Base-by-base conservation (phyloP, 2,888 invertebrate species). In the Melanostoma scalare region DNA sequence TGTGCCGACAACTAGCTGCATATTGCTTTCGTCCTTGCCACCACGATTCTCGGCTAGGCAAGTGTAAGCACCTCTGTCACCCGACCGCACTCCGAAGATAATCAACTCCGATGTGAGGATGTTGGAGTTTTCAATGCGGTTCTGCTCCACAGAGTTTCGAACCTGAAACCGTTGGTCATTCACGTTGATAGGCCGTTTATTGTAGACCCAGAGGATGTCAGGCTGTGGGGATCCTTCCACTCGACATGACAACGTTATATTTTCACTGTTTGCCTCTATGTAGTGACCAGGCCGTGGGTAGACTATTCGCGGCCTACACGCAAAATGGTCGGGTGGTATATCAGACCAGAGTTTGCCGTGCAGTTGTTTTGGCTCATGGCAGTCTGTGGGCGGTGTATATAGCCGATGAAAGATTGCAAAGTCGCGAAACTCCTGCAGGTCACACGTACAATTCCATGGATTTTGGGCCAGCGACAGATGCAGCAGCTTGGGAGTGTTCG, bases 371-470 rank as follows among this genome's bases (percentile, higher is more conserved):
- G 97, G 98, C 86, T 94, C 94, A 4, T 92, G 92, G 88, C 96
- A 96, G 40, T 94, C 93, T 42, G 96, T 96, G 1, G 95, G 94
- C 30, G 94, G 93, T 0, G 96, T 95, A 87, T 96, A 95, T 20
- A 97, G 92, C 67, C 96, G 96, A 81, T 93, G 93, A 76, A 93
- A 93, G 6, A 95, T 93, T 9, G 94, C 94, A 93, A 95, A 96
- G 88, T 96, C 94, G 55, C 96, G 94, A 86, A 97, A 96, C 20
- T 93, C 93, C 88, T 96, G 94, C 68, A 98, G 92, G 85, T 95
- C 94, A 88, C 98, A 98, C 88, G 97, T 96, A 89, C 98, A 98
- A 79, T 95, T 93, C 97, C 97, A 98, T 0, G 95, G 96, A 89
- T 98, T 98, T 81, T 95, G 94, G 85, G 94, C 94, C 0, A 97